Base-by-base conservation (phyloP, 2,888 invertebrate species). In the Polyommatus icarus region DNA sequence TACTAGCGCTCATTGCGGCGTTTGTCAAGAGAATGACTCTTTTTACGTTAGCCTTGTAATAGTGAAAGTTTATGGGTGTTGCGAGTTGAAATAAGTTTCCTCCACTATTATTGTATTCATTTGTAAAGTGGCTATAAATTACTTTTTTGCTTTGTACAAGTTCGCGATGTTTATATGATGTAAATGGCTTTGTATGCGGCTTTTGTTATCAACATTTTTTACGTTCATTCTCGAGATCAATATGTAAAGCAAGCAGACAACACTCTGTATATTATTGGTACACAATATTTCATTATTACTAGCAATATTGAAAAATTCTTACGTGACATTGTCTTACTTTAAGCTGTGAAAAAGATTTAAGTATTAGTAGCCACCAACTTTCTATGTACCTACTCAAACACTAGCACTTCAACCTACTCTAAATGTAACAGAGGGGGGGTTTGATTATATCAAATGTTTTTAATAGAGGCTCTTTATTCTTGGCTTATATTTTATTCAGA, bases 401-500 rank as follows among this genome's bases (percentile, higher is more conserved):
- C 29, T 29, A 15, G 29, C 5, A 15, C 29, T 61, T 46, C n/a
- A 1, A 10, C 24, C 24, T 75, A 73, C 10, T 50, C 7, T 75
- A 54, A 29, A 29, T 32, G 29, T 54, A 76, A 82, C 24, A 24
- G 78, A 86, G 84, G 87, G 84, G 82, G 86, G 88, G 89, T 90
- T 91, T 36, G 90, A 88, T 90, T 87, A 88, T 88, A 87, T 86
- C 85, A 91, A 92, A 90, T 91, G 89, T 89, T 89, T 91, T 91
- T 91, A 92, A 90, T 89, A 91, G 89, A 91, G 89, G 88, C 88
- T 84, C 85, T 89, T 90, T 91, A 89, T 90, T 86, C 88, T 84
- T 81, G 82, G 83, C 86, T 86, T 86, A 91, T 92, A 91, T 91
- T 88, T 91, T 91, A 93, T 93, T 92, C 91, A 92, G 86, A 85